Percentiles rank a stretch among this genome's conserved stretches.
phyloP scores from a whole-genome alignment of 30 jellyfish, hydroid and myxozoan species.

The Hydractinia symbiolongicarpus region DNA sequence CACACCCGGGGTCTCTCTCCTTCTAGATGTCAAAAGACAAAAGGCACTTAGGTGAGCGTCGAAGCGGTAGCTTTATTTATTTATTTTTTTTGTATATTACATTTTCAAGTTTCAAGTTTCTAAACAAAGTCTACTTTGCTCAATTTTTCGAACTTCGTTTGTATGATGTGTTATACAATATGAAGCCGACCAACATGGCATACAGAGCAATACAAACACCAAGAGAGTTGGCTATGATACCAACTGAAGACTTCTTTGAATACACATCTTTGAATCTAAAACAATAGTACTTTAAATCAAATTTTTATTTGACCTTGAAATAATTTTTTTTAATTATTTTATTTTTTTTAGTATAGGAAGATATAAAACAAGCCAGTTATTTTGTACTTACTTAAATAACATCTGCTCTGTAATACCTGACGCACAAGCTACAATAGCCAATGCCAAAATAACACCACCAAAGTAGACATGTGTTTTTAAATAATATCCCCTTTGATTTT shows the following conservation, averaged over 20 bases:
- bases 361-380: background rate
- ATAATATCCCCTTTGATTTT: slow-evolving; percentile 45
- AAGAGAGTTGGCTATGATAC: slow-evolving; percentile 65
- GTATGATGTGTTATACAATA: slow-evolving; percentile 53
- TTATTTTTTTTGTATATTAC: too few species aligned
- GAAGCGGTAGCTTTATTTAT: too few species aligned
- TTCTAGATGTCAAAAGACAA: too few species aligned
- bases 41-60: too few species aligned
- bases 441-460: slow-evolving; percentile 59
- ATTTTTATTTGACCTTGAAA: too few species aligned
- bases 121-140: too few species aligned
- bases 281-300: background rate
- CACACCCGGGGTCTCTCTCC: too few species aligned
- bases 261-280: slow-evolving; percentile 25
- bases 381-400: slow-evolving; percentile 29
- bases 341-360: background rate
- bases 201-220: slow-evolving; percentile 53
- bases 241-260: slow-evolving; percentile 50
- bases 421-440: slow-evolving; percentile 52
- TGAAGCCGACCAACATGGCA: slow-evolving; percentile 48
- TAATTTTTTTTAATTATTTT: too few species aligned
- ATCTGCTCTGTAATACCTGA: slow-evolving; percentile 87
- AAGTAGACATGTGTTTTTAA: slow-evolving; percentile 62
- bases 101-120: too few species aligned
- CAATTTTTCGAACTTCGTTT: slow-evolving; percentile 18